phyloP scores from a whole-genome alignment of 2,888 invertebrate species.

The Heliconius charithonia region DNA sequence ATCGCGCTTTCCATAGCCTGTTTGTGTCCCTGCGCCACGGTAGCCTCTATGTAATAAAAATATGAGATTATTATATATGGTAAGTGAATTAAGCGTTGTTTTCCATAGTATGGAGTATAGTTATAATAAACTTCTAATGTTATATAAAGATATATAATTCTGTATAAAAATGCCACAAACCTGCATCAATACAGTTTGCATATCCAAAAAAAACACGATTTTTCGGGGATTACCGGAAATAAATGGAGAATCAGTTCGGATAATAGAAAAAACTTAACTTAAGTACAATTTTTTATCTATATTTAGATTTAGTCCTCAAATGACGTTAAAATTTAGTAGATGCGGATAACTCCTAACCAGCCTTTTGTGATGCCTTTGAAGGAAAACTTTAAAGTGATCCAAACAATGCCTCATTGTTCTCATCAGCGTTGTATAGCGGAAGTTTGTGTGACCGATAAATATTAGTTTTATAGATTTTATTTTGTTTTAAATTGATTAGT shows the following conservation, averaged over 20 bases:
- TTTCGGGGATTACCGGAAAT: too few relatives aligned
- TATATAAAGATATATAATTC: too few relatives aligned
- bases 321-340: conserved; percentile 6
- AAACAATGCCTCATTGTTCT: conserved; percentile 39
- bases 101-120: too few relatives aligned
- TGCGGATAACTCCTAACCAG: conserved; percentile 18
- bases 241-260: background rate
- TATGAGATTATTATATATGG: too few relatives aligned
- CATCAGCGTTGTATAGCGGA: conserved; percentile 21
- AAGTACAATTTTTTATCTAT: background rate
- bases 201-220: too few relatives aligned
- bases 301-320: conserved; percentile 3
- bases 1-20: too few relatives aligned
- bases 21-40: too few relatives aligned
- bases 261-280: background rate
- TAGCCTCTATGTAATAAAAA: too few relatives aligned
- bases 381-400: conserved; percentile 31
- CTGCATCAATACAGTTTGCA: too few relatives aligned
- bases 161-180: too few relatives aligned
- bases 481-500: background rate
- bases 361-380: conserved; percentile 30
- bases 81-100: too few relatives aligned
- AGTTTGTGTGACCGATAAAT: conserved; percentile 36
- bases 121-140: too few relatives aligned
- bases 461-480: conserved; percentile 23